Evolutionary conservation across 2,888 invertebrate genomes (phyloP).

Genomic region (Cheiracanthium punctorium): DNA sequence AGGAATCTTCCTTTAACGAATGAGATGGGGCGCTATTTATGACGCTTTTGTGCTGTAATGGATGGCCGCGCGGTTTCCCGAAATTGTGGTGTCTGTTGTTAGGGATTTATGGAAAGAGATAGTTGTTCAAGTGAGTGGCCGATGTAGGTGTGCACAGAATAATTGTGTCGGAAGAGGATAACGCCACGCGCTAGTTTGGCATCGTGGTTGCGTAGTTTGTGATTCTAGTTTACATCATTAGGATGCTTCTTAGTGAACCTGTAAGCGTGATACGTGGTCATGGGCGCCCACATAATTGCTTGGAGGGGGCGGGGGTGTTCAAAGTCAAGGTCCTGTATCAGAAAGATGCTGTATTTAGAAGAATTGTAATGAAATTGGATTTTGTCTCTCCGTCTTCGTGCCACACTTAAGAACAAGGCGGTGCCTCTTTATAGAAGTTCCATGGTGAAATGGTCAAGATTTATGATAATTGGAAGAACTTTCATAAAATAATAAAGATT

Average conservation of each 20-base stretch:
- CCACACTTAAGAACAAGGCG: too few relatives aligned
- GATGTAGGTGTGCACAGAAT: background rate
- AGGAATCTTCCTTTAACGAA: conserved; percentile 6
- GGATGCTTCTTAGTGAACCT: background rate
- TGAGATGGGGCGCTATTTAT: conserved; percentile 11
- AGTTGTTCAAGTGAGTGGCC: background rate
- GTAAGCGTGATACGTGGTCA: background rate
- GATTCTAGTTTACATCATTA: background rate
- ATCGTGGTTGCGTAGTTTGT: background rate
- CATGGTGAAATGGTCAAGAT: too few relatives aligned
- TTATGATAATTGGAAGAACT: too few relatives aligned
- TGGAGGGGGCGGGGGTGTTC: too few relatives aligned
- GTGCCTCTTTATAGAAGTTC: too few relatives aligned
- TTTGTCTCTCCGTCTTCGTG: too few relatives aligned
- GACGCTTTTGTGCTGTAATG: conserved; percentile 17
- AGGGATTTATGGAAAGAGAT: background rate
- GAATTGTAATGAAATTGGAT: too few relatives aligned
- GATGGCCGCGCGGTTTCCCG: background rate
- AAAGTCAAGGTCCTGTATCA: too few relatives aligned
- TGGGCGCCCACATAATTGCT: too few relatives aligned
- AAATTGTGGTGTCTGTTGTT: background rate
- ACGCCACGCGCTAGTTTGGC: background rate
- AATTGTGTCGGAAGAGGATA: background rate
- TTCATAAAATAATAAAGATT: too few relatives aligned
- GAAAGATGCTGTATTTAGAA: too few relatives aligned